Conservation (phyloP, 1,140 invertebrate genomes). For the Wiebesia pumilae region DNA sequence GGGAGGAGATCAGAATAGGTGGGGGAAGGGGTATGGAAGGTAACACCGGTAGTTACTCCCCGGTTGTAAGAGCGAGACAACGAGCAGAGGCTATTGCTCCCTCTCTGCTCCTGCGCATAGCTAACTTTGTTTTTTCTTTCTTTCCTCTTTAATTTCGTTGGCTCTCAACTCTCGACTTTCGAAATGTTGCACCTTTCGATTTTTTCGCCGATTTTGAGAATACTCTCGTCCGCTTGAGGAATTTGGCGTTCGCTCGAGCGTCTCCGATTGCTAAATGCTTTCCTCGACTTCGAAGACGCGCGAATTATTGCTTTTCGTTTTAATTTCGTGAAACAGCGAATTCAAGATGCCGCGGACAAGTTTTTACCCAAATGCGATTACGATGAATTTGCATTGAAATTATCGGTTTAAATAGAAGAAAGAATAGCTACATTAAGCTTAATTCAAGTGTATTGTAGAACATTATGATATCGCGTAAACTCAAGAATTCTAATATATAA, state of each 20-base stretch:
- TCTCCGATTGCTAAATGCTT: not conserved
- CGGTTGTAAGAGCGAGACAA: slow-evolving; percentile 50
- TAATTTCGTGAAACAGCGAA: not conserved
- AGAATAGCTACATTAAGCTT: not conserved
- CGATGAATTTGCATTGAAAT: not conserved
- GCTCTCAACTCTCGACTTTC: slow-evolving; percentile 11
- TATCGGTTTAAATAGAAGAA: not conserved
- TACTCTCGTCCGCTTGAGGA: not conserved
- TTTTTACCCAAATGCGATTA: not conserved
- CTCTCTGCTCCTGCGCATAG: slow-evolving; percentile 12
- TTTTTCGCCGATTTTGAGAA: slow-evolving; percentile 13
- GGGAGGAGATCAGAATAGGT: not conserved
- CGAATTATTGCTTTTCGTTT: not conserved
- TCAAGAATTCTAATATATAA: not conserved
- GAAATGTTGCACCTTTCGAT: slow-evolving; percentile 22
- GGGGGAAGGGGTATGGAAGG: not conserved
- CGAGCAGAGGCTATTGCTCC: slow-evolving; percentile 48
- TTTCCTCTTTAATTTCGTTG: slow-evolving; percentile 25
- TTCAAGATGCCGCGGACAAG: not conserved
- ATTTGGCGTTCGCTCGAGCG: not conserved
- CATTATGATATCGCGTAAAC: not conserved
- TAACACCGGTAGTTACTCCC: slow-evolving; percentile 47
- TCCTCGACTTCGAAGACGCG: not conserved
- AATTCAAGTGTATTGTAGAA: not conserved
- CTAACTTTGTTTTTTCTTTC: slow-evolving; percentile 31